These are phyloP conservation scores for Chironomus tepperi DNA, from an alignment of 1,140 invertebrate genomes.

Conservation along the genomic window DNA sequence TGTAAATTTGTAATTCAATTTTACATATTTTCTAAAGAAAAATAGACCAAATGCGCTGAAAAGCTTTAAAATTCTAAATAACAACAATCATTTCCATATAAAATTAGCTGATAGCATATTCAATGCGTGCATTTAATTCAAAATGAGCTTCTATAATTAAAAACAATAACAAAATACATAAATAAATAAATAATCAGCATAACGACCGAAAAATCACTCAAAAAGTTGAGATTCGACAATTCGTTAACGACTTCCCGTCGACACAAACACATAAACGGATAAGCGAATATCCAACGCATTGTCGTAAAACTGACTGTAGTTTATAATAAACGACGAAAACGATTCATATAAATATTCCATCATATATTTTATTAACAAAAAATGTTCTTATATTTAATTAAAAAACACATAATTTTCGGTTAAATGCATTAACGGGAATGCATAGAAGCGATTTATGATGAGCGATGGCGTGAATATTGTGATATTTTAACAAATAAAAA, in stretches of 20 bases:
- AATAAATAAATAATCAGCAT: too few relatives aligned
- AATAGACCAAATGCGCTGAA: too few relatives aligned
- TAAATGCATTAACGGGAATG: background rate
- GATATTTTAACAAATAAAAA: constrained; percentile 15
- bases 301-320: background rate
- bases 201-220: too few relatives aligned
- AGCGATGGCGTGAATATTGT: constrained; percentile 11
- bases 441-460: constrained; percentile 5
- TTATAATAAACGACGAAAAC: constrained; percentile 13
- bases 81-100: too few relatives aligned
- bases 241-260: background rate
- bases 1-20: too few relatives aligned
- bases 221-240: too few relatives aligned
- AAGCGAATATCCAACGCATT: background rate
- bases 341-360: constrained; percentile 9
- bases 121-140: too few relatives aligned
- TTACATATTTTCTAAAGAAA: too few relatives aligned
- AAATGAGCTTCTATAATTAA: too few relatives aligned
- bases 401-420: constrained; percentile 8
- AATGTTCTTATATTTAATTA: constrained; percentile 15
- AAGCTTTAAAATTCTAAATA: too few relatives aligned
- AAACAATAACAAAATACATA: too few relatives aligned
- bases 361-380: constrained; percentile 15
- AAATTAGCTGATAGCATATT: too few relatives aligned
- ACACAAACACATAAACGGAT: background rate